Percentiles rank a stretch among this genome's conserved stretches.
Evolutionary conservation across 2,797 vertebrate species (phyloP).

Genomic region (Steatocranus sp.): DNA sequence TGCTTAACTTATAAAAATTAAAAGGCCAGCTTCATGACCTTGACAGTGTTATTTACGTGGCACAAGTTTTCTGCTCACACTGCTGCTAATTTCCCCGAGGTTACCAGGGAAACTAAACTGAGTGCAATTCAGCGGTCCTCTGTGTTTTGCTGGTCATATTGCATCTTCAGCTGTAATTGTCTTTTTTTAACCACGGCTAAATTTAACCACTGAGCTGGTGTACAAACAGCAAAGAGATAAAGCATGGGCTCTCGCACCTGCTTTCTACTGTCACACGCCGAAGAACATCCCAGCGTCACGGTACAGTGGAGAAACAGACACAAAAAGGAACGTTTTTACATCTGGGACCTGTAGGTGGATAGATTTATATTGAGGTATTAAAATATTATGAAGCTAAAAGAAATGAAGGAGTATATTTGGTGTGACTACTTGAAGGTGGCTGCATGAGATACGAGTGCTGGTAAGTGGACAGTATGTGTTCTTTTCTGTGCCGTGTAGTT

Average conservation of each 20-base stretch:
- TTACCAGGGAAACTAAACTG: constrained; percentile 68
- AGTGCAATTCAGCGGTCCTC: not conserved
- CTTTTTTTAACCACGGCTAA: constrained; percentile 36
- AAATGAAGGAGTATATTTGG: not conserved
- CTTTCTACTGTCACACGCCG: not conserved
- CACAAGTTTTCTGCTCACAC: constrained; percentile 35
- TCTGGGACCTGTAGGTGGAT: not conserved
- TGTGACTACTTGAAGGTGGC: not conserved
- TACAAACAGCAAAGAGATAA: constrained; percentile 19
- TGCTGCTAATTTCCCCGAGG: constrained; percentile 57
- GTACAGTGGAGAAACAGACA: not conserved
- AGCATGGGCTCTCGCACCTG: constrained; percentile 26
- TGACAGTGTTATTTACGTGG: constrained; percentile 20
- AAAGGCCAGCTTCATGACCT: constrained; percentile 36
- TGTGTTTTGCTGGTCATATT: constrained; percentile 30
- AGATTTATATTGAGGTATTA: not conserved
- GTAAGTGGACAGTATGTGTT: not conserved
- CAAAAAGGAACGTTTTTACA: not conserved
- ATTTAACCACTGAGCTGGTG: constrained; percentile 26
- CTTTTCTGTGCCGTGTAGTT: not conserved
- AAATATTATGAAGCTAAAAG: not conserved
- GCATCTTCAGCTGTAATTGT: constrained; percentile 35
- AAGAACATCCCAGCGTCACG: not conserved
- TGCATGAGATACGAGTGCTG: not conserved
- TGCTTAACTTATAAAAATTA: constrained; percentile 3